Evolutionary conservation across 2,113 vertebrate genomes (phyloP).

Genomic region (Balaeniceps rex): DNA sequence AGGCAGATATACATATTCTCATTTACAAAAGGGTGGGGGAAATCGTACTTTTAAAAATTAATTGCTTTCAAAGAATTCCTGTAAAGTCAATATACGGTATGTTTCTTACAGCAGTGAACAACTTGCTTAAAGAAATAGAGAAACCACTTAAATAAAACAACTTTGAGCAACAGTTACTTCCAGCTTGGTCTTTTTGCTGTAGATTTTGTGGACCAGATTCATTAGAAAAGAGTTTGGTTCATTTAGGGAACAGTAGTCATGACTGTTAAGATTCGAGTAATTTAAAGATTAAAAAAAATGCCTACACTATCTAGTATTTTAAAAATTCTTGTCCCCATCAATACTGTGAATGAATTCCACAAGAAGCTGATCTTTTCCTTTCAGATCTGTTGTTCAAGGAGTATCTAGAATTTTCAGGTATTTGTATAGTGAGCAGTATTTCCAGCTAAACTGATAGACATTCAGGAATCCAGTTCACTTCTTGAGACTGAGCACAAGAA

Average conservation of each 20-base stretch:
- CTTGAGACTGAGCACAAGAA: not conserved
- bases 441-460: not conserved
- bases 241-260: not conserved
- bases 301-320: not conserved
- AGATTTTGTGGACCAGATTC: not conserved
- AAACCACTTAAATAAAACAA: not conserved
- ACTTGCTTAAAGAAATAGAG: not conserved
- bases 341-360: not conserved
- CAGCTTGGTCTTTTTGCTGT: not conserved
- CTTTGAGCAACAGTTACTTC: not conserved
- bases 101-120: not conserved
- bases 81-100: not conserved
- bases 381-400: not conserved
- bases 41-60: not conserved
- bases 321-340: not conserved
- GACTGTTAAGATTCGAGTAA: not conserved
- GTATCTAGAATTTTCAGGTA: not conserved
- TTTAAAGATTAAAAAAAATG: not conserved
- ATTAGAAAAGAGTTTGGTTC: not conserved
- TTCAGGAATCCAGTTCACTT: not conserved
- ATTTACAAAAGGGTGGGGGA: not conserved
- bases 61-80: not conserved
- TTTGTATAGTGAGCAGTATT: not conserved
- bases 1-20: not conserved
- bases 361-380: not conserved